Base-by-base conservation (phyloP, 2,113 vertebrate species). In the Tragulus kanchil region DNA sequence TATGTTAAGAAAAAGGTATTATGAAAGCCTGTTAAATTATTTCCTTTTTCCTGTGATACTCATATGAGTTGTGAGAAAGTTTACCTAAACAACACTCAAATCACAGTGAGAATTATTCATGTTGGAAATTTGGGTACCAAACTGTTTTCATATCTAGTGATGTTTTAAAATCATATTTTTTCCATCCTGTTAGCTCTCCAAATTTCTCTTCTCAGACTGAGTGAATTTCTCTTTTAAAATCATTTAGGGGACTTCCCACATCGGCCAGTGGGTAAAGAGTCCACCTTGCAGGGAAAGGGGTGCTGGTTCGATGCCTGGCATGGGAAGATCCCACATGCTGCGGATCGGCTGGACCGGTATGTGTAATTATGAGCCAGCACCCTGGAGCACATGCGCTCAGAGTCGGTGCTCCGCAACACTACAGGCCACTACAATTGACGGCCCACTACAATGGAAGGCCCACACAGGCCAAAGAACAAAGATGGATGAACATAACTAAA, bases 161-260 rank as follows among this genome's bases (percentile, higher is more conserved):
- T 62, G n/a, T 91, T 91, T 94, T 96, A 92, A 94, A 95, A 71
- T 93, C 61, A 89, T 23, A 86, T 75, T 95, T 95, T 95, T 96
- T 79, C 83, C 92, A 17, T 92, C 31, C 58, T 67, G 45, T 87
- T 88, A 75, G 13, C 8, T 2, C 1, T 83, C 73, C 12, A 97
- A 95, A 95, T 89, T 82, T 58, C 71, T 95, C 67, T 10, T 61
- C 65, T 67, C 59, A 56, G 56, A 78, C 7, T 91, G n/a, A 56
- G 16, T 86, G 42, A 78, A 90, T 96, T 95, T 94, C 31, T 85
- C n/a, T 90, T 95, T 92, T 94, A 14, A 97, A 95, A 95, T 89
- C 17, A 61, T 67, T 71, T 94, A 36, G 36, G 36, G 36, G 36
- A 36, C 36, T 36, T 36, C 36, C 36, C 36, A 36, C 36, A 36